phyloP scores from a whole-genome alignment of 2,888 invertebrate genomes.

The Tortricodes alternella region DNA sequence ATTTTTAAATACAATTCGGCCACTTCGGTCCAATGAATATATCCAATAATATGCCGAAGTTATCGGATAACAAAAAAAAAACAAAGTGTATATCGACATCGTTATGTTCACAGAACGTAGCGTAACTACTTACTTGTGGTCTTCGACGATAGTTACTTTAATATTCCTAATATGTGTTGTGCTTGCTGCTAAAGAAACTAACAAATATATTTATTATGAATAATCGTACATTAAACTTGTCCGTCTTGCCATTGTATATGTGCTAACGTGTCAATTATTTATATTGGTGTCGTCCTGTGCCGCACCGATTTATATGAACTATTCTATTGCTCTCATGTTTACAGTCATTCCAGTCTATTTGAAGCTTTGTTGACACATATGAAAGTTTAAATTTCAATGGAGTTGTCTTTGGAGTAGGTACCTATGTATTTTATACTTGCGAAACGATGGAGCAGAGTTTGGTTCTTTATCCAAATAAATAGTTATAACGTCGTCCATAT shows the following conservation, averaged over 20 bases:
- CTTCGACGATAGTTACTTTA: slow-evolving; percentile 31
- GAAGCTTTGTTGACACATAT: not conserved
- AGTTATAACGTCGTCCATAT: not conserved
- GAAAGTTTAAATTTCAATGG: not conserved
- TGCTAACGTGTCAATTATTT: slow-evolving; percentile 71
- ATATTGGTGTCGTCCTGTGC: slow-evolving; percentile 47
- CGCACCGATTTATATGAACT: slow-evolving; percentile 38
- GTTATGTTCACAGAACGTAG: too few relatives aligned
- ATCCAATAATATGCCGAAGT: too few relatives aligned
- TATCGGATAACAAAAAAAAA: too few relatives aligned
- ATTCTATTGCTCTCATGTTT: slow-evolving; percentile 5
- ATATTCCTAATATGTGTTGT: slow-evolving; percentile 67
- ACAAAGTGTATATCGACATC: too few relatives aligned
- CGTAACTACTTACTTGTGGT: too few relatives aligned
- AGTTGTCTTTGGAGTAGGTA: too few relatives aligned
- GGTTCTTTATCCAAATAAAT: too few relatives aligned
- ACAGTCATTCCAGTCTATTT: not conserved
- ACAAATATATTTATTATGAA: slow-evolving; percentile 19
- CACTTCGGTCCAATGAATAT: too few relatives aligned
- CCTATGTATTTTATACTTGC: too few relatives aligned
- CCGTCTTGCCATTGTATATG: slow-evolving; percentile 56
- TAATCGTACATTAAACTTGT: slow-evolving; percentile 34
- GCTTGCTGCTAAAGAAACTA: slow-evolving; percentile 50
- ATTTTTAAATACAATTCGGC: too few relatives aligned
- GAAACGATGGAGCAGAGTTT: too few relatives aligned